Percentiles rank a stretch among this genome's conserved stretches.
Conservation (phyloP, 2,113 vertebrate species). For the Malurus alboscapulatus region DNA sequence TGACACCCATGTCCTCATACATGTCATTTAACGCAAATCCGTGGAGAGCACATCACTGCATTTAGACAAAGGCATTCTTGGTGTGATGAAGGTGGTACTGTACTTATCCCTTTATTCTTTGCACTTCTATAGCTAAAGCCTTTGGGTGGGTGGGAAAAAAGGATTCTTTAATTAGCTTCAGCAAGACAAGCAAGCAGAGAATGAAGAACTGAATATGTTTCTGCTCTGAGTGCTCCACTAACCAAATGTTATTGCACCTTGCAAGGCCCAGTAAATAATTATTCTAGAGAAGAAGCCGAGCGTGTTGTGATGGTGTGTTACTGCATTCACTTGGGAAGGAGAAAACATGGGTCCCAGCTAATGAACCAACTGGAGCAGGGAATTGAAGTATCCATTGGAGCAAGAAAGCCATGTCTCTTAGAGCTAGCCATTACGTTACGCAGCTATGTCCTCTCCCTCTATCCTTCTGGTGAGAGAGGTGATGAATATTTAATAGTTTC, state of each 20-base stretch:
- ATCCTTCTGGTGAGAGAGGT: background rate
- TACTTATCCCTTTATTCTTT: background rate
- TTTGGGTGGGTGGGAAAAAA: background rate
- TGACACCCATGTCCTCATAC: background rate
- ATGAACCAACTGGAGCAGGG: conserved; percentile 44
- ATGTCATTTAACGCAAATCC: rapidly evolving
- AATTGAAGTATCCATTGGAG: conserved; percentile 33
- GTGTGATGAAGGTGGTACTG: background rate
- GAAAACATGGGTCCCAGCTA: background rate
- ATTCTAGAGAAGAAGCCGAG: background rate
- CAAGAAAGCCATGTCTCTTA: conserved; percentile 24
- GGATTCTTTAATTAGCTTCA: background rate
- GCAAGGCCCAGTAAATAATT: background rate
- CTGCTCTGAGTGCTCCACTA: background rate
- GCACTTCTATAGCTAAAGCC: background rate
- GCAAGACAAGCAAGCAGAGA: background rate
- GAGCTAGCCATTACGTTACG: background rate
- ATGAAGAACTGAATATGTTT: background rate
- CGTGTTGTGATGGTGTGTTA: background rate
- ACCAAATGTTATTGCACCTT: background rate
- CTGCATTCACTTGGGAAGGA: background rate
- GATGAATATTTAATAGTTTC: conserved; percentile 49
- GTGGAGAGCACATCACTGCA: background rate
- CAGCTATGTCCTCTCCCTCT: background rate
- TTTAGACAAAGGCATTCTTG: background rate